These are phyloP conservation scores for Masticophis lateralis DNA, from an alignment of 2,797 vertebrate species.

Conservation along the genomic window DNA sequence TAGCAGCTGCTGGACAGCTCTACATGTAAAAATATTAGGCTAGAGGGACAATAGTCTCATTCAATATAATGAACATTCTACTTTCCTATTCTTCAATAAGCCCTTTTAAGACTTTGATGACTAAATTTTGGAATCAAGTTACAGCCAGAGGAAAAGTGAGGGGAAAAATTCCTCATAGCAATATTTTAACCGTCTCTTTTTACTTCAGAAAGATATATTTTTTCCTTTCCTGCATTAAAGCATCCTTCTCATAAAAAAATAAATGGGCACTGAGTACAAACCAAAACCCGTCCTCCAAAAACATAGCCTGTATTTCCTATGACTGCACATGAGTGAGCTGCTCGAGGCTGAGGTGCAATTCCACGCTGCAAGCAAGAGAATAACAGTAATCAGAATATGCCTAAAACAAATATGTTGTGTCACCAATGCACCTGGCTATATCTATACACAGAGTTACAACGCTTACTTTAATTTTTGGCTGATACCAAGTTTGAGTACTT, in stretches of 20 bases:
- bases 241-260: background rate
- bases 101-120: background rate
- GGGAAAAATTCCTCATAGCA: background rate
- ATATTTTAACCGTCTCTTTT: background rate
- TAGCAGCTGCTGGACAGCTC: background rate
- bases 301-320: constrained; percentile 85
- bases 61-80: background rate
- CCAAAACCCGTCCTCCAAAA: constrained; percentile 91
- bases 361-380: constrained; percentile 74
- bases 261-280: constrained; percentile 65
- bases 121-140: background rate
- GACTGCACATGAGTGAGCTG: constrained; percentile 85
- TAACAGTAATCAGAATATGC: background rate
- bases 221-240: background rate
- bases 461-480: constrained; percentile 82
- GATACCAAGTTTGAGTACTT: constrained; percentile 78
- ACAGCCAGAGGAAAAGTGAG: background rate
- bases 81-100: background rate
- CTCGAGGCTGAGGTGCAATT: constrained; percentile 84
- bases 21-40: background rate
- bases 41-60: background rate
- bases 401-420: background rate
- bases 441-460: background rate
- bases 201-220: background rate
- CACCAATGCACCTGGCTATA: rapidly evolving